Conservation (phyloP, 2,113 vertebrate species). For the Boulengeromyrus knoepffleri region DNA sequence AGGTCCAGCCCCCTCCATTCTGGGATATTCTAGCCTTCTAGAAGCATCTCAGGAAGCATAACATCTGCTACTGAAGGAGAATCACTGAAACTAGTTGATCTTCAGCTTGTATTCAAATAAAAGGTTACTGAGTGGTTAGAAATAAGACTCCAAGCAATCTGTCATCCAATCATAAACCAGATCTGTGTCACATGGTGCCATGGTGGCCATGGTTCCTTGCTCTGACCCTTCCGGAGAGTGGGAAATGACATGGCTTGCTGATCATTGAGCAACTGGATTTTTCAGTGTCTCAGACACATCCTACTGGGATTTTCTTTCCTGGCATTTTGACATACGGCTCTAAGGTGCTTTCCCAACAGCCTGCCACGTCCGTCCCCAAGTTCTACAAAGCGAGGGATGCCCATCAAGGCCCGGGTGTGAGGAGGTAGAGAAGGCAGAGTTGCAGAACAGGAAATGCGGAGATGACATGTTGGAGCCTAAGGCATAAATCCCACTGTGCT, state of each 20-base stretch:
- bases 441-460: slow-evolving; percentile 56
- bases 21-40: not conserved
- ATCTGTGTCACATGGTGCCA: slow-evolving; percentile 10
- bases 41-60: not conserved
- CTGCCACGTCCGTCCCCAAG: slow-evolving; percentile 62
- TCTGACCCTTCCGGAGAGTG: no score
- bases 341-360: slow-evolving; percentile 45
- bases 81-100: not conserved
- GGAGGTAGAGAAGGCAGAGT: slow-evolving; percentile 53
- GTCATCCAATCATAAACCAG: not conserved
- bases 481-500: slow-evolving; percentile 56
- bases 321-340: slow-evolving; percentile 41
- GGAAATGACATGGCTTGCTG: not conserved
- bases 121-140: not conserved
- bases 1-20: not conserved
- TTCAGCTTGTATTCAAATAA: not conserved
- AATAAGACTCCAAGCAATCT: not conserved
- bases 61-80: not conserved
- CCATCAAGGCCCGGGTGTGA: not conserved
- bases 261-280: slow-evolving; percentile 38
- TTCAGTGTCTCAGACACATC: slow-evolving; percentile 45
- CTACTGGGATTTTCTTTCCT: slow-evolving; percentile 39
- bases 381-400: slow-evolving; percentile 50
- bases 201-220: not conserved
- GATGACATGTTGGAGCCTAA: slow-evolving; percentile 67